These are phyloP conservation scores for Megaceryle alcyon DNA, from an alignment of 2,797 vertebrate species.

Conservation along the genomic window DNA sequence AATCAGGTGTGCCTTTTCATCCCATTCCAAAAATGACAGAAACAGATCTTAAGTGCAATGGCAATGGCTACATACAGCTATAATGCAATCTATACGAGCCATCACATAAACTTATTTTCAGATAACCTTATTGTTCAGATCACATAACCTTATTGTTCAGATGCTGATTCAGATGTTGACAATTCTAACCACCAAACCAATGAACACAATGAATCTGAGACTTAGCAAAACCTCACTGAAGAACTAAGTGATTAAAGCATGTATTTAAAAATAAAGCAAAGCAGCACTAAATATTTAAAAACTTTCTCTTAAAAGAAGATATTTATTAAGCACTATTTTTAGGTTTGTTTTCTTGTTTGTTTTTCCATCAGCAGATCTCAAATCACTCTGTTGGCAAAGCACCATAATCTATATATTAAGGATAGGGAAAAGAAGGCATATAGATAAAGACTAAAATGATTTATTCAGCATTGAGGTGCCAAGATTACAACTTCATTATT, in stretches of 20 bases:
- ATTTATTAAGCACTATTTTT: neutral
- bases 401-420: neutral
- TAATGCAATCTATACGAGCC: neutral
- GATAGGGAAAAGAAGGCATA: neutral
- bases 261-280: neutral
- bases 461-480: neutral
- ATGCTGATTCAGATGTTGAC: neutral
- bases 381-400: neutral
- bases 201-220: neutral
- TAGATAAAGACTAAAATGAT: neutral
- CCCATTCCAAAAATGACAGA: neutral
- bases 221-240: neutral
- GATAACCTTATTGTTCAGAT: neutral
- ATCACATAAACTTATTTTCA: neutral
- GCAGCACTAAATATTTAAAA: neutral
- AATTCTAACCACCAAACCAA: neutral
- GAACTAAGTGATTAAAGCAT: accelerated
- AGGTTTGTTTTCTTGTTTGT: neutral
- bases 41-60: neutral
- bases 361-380: neutral
- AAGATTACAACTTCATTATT: neutral
- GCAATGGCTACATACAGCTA: neutral
- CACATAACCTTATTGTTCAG: neutral
- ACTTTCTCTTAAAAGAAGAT: neutral
- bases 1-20: neutral